These are phyloP conservation scores for Hestina assimilis DNA, from an alignment of 1,140 invertebrate species.

Conservation along the genomic window DNA sequence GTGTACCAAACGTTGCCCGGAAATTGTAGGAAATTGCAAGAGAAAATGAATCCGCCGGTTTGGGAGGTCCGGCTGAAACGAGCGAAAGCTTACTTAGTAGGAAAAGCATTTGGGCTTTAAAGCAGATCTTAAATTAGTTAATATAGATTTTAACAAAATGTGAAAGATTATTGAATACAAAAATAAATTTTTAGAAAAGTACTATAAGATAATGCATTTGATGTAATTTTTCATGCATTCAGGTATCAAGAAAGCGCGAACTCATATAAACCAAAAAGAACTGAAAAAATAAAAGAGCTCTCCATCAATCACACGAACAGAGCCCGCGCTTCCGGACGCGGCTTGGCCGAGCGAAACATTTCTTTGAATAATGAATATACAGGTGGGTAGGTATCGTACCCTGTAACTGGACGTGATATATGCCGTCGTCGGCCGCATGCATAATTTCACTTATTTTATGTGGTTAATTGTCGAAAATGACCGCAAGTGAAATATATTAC, in stretches of 20 bases:
- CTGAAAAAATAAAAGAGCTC: constrained; percentile 64
- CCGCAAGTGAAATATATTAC: constrained; percentile 76
- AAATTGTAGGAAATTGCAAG: constrained; percentile 78
- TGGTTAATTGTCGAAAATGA: constrained; percentile 79
- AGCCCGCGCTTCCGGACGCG: constrained; percentile 65
- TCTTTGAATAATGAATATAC: constrained; percentile 78
- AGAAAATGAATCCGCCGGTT: constrained; percentile 75
- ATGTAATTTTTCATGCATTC: constrained; percentile 26
- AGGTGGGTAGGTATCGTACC: constrained; percentile 68
- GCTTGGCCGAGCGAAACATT: constrained; percentile 72
- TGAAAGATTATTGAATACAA: neutral
- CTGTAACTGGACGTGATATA: constrained; percentile 78
- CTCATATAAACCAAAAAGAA: constrained; percentile 53
- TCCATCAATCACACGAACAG: constrained; percentile 74
- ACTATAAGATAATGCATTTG: constrained; percentile 10
- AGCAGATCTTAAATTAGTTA: constrained; percentile 7
- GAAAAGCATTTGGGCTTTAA: constrained; percentile 38
- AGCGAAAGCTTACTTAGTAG: constrained; percentile 39
- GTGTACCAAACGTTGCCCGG: constrained; percentile 65
- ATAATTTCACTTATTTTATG: constrained; percentile 79
- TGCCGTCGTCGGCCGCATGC: constrained; percentile 75
- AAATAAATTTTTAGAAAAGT: constrained; percentile 1
- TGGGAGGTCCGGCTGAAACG: constrained; percentile 57
- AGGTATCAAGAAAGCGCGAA: constrained; percentile 39
- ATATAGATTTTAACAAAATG: neutral